Evolutionary conservation across 2,113 vertebrate genomes (phyloP).

Genomic region (Entosphenus tridentatus): DNA sequence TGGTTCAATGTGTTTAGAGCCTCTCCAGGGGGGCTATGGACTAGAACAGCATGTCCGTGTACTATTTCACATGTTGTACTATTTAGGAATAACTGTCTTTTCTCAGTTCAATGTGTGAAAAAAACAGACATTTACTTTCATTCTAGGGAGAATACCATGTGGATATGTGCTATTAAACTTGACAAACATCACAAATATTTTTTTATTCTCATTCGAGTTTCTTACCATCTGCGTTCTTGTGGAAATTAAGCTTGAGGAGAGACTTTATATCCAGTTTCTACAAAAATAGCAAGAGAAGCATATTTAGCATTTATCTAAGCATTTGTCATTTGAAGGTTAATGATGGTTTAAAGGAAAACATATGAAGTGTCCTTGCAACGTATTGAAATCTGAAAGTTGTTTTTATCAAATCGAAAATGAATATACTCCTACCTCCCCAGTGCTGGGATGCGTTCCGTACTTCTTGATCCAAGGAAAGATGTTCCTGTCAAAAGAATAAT

Average conservation of each 20-base stretch:
- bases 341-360: neutral
- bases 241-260: slow-evolving; percentile 66
- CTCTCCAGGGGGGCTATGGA: no score
- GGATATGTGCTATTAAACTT: slow-evolving; percentile 10
- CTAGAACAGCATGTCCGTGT: neutral
- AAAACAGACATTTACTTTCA: slow-evolving; percentile 17
- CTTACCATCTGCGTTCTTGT: slow-evolving; percentile 79
- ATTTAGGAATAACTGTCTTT: slow-evolving; percentile 7
- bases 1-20: no score
- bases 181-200: neutral
- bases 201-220: neutral
- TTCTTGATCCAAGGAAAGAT: slow-evolving; percentile 95
- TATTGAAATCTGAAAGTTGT: neutral
- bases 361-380: neutral
- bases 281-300: slow-evolving; percentile 10
- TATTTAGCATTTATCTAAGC: neutral
- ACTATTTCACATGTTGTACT: neutral
- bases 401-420: slow-evolving; percentile 3
- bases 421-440: slow-evolving; percentile 45
- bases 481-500: slow-evolving; percentile 32
- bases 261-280: slow-evolving; percentile 80
- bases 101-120: slow-evolving; percentile 16
- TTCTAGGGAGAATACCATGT: slow-evolving; percentile 8
- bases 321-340: neutral
- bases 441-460: slow-evolving; percentile 66